A percentile compares a stretch with the other conserved stretches of the same genome.
Evolutionary conservation across 2,888 invertebrate species (phyloP).

Genomic region (Drosophila falleni): DNA sequence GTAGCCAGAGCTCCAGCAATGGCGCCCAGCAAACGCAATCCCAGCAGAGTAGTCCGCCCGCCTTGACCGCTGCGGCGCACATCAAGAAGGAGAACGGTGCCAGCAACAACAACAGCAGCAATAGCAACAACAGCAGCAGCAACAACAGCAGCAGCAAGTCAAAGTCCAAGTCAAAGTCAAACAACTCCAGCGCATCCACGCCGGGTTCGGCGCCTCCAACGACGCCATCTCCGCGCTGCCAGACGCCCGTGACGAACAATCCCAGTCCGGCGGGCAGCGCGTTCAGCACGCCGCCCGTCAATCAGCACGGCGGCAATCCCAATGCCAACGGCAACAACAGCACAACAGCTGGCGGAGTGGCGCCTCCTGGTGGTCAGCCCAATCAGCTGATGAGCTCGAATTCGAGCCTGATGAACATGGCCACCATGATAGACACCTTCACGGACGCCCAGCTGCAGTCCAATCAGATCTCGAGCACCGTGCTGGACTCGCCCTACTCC

Average conservation of each 20-base stretch:
- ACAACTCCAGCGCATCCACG: slow-evolving; percentile 74
- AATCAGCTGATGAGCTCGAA: slow-evolving; percentile 85
- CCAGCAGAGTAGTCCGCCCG: slow-evolving; percentile 69
- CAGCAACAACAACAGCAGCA: slow-evolving; percentile 21
- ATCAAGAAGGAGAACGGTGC: slow-evolving; percentile 68
- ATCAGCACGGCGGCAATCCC: slow-evolving; percentile 63
- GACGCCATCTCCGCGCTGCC: slow-evolving; percentile 84
- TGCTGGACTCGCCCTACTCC: slow-evolving; percentile 90
- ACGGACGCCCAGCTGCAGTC: slow-evolving; percentile 92
- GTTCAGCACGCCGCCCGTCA: slow-evolving; percentile 85
- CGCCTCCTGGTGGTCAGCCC: slow-evolving; percentile 77
- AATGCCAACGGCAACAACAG: slow-evolving; percentile 51
- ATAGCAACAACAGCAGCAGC: slow-evolving; percentile 27
- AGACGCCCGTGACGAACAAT: slow-evolving; percentile 86
- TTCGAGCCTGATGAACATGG: slow-evolving; percentile 90
- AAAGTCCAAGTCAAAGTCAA: slow-evolving; percentile 81
- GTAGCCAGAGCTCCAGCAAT: slow-evolving; percentile 67
- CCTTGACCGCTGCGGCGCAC: slow-evolving; percentile 47
- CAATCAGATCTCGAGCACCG: slow-evolving; percentile 94
- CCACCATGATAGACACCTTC: slow-evolving; percentile 91
- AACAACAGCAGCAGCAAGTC: slow-evolving; percentile 66
- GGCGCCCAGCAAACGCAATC: slow-evolving; percentile 48
- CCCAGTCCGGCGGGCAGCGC: slow-evolving; percentile 87
- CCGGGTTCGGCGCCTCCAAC: slow-evolving; percentile 82
- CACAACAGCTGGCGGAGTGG: slow-evolving; percentile 33